Evolutionary conservation across 2,888 invertebrate species (phyloP).

Genomic region (Chrysolina americana): DNA sequence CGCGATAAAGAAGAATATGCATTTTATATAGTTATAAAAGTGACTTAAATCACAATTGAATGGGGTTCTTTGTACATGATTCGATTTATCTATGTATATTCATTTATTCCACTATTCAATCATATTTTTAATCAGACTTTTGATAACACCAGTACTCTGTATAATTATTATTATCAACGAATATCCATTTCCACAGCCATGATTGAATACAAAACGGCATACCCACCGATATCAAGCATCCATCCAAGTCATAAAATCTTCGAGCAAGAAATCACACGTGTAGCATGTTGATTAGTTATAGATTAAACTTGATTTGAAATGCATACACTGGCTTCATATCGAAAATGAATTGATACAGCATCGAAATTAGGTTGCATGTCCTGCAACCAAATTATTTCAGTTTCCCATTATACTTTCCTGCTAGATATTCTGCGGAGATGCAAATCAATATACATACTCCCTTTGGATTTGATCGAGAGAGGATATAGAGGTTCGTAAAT

Average conservation of each 20-base stretch:
- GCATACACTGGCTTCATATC: conserved; percentile 31
- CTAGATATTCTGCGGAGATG: neutral
- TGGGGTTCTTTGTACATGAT: too few relatives aligned
- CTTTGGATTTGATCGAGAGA: neutral
- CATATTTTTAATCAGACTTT: too few relatives aligned
- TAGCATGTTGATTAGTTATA: conserved; percentile 44
- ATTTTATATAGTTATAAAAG: too few relatives aligned
- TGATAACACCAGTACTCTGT: too few relatives aligned
- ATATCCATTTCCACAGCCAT: too few relatives aligned
- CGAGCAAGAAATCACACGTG: conserved; percentile 19
- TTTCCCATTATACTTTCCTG: conserved; percentile 11
- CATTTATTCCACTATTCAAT: too few relatives aligned
- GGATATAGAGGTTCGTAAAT: neutral
- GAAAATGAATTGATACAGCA: conserved; percentile 34
- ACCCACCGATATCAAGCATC: neutral
- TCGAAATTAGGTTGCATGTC: conserved; percentile 14
- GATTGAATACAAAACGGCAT: neutral
- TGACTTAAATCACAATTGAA: too few relatives aligned
- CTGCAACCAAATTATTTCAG: conserved; percentile 10
- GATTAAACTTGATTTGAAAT: conserved; percentile 37
- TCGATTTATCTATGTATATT: too few relatives aligned
- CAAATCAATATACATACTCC: neutral
- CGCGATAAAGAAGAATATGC: too few relatives aligned
- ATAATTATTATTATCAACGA: too few relatives aligned
- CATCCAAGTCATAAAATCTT: neutral